These are phyloP conservation scores for Mellivora capensis DNA, from an alignment of 2,113 vertebrate species.

Conservation along the genomic window DNA sequence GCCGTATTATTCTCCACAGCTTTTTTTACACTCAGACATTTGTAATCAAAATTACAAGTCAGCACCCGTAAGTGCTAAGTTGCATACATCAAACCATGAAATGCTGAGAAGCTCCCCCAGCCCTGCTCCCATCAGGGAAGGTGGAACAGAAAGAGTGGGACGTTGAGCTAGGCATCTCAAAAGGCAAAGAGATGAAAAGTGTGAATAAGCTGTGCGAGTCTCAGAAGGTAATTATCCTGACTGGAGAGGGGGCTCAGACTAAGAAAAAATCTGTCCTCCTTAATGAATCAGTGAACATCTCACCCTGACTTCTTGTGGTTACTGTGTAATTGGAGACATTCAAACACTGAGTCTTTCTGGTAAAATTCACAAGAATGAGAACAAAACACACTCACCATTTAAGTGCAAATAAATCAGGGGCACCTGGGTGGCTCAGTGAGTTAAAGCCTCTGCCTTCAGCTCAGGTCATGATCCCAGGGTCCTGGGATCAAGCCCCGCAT, in stretches of 20 bases:
- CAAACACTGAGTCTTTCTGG: background rate
- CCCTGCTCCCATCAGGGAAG: background rate
- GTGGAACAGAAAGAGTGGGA: background rate
- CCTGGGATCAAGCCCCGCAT: too few relatives aligned
- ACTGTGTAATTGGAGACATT: background rate
- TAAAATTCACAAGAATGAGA: background rate
- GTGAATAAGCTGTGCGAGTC: background rate
- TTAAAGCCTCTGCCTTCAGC: too few relatives aligned
- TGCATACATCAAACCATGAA: background rate
- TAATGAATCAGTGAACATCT: background rate
- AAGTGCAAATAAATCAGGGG: conserved; percentile 2
- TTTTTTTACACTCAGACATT: background rate
- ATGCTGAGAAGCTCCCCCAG: too few relatives aligned
- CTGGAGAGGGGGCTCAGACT: background rate
- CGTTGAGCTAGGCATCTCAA: background rate
- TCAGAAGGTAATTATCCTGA: background rate
- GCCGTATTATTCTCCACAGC: background rate
- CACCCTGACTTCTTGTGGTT: background rate
- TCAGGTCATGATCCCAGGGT: too few relatives aligned
- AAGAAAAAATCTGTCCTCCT: background rate
- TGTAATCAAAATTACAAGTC: background rate
- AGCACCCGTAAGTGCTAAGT: background rate
- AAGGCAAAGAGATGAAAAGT: background rate
- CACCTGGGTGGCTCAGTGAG: too few relatives aligned
- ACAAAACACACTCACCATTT: background rate